A percentile compares a stretch with the other conserved stretches of the same genome.
Evolutionary conservation across 1,140 invertebrate genomes (phyloP).

Genomic region (Ectropis grisescens): DNA sequence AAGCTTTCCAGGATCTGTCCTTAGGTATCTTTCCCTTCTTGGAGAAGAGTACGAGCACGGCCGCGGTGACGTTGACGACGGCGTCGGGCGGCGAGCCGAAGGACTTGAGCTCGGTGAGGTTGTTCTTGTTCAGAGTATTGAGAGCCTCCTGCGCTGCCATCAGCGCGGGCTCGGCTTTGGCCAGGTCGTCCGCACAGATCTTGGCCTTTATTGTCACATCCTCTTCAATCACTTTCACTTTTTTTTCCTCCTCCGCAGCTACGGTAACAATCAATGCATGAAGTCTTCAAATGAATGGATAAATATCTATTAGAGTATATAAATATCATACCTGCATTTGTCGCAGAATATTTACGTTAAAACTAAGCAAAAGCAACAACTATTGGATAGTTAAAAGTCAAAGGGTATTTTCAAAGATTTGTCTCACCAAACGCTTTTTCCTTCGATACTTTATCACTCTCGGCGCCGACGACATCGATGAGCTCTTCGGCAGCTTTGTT

Average conservation of each 20-base stretch:
- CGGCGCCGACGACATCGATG: slow-evolving; percentile 89
- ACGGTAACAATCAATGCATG: too few species aligned
- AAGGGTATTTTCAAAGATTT: too few species aligned
- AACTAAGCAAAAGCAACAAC: too few species aligned
- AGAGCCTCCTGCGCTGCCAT: slow-evolving; percentile 90
- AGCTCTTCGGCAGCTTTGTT: slow-evolving; percentile 92
- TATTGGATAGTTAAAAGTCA: too few species aligned
- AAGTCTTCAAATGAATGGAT: too few species aligned
- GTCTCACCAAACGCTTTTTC: slow-evolving; percentile 88
- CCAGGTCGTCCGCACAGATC: slow-evolving; percentile 90
- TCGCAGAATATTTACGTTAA: too few species aligned
- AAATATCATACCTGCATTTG: too few species aligned
- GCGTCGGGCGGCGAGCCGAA: slow-evolving; percentile 88
- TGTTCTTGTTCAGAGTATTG: slow-evolving; percentile 94
- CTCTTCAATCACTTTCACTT: slow-evolving; percentile 90
- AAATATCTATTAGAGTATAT: too few species aligned
- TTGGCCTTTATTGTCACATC: slow-evolving; percentile 88
- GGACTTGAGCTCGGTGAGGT: slow-evolving; percentile 94
- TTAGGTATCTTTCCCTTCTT: slow-evolving; percentile 91
- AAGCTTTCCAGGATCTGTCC: slow-evolving; percentile 94
- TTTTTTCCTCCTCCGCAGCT: slow-evolving; percentile 88
- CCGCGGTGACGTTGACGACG: slow-evolving; percentile 88
- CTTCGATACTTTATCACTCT: slow-evolving; percentile 90
- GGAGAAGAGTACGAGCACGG: slow-evolving; percentile 89
- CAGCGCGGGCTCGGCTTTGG: slow-evolving; percentile 91